Conservation (phyloP, 2,888 invertebrate species). For the Phrixothrix hirtus region DNA sequence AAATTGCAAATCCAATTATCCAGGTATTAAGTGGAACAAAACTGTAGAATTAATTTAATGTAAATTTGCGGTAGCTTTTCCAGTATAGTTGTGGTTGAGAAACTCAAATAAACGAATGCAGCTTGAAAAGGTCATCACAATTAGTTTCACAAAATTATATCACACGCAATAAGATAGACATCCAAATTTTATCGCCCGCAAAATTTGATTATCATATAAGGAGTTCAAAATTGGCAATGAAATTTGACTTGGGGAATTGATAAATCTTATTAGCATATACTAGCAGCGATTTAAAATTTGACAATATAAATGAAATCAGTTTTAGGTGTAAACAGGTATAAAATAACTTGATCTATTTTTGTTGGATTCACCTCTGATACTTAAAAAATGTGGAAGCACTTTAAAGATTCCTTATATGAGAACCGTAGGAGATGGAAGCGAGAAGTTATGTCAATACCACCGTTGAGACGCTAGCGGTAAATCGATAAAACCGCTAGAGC, state of each 20-base stretch:
- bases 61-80: no score
- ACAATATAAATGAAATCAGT: slow-evolving; percentile 16
- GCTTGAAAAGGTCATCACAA: no score
- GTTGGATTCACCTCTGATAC: no score
- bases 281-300: slow-evolving; percentile 9
- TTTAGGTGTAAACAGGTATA: slow-evolving; percentile 13
- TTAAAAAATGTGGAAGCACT: slow-evolving; percentile 9
- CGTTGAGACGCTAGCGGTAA: slow-evolving; percentile 29
- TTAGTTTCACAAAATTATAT: no score
- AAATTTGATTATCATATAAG: slow-evolving; percentile 29
- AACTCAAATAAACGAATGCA: no score
- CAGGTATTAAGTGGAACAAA: no score
- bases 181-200: slow-evolving; percentile 20
- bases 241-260: slow-evolving; percentile 11
- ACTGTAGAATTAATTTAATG: no score
- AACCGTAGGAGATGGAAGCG: slow-evolving; percentile 21
- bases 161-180: no score
- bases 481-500: slow-evolving; percentile 26
- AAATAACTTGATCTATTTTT: no score
- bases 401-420: slow-evolving; percentile 19
- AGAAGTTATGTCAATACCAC: slow-evolving; percentile 30
- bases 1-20: no score
- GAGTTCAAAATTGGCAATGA: slow-evolving; percentile 11
- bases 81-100: no score
- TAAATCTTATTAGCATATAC: slow-evolving; percentile 13